Percentiles rank a stretch among this genome's conserved stretches.
phyloP scores from a whole-genome alignment of 2,113 vertebrate species.

The Coryphaenoides rupestris region DNA sequence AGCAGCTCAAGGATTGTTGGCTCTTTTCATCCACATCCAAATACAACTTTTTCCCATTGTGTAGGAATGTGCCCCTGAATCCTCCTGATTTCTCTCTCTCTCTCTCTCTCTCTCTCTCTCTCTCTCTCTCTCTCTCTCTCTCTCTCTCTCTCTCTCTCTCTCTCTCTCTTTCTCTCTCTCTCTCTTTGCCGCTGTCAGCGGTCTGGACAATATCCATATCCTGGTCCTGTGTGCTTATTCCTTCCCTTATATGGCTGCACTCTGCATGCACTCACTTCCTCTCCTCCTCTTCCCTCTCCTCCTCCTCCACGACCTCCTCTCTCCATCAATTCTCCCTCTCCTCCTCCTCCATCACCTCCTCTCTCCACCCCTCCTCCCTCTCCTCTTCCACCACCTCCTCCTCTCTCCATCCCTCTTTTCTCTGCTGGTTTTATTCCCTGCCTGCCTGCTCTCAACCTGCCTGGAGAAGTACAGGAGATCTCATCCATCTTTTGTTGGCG shows the following conservation, averaged over 20 bases:
- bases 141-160: too few relatives aligned
- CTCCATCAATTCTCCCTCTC: not conserved
- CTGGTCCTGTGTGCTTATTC: slow-evolving; percentile 28
- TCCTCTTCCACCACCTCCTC: not conserved
- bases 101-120: too few relatives aligned
- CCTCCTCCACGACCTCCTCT: not conserved
- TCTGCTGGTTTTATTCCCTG: slow-evolving; percentile 19
- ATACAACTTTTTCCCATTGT: too few relatives aligned
- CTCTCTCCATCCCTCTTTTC: not conserved
- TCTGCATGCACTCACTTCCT: slow-evolving; percentile 28
- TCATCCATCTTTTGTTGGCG: slow-evolving; percentile 67
- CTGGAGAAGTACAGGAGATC: slow-evolving; percentile 49
- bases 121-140: too few relatives aligned
- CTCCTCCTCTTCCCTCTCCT: too few relatives aligned
- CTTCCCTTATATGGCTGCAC: slow-evolving; percentile 47
- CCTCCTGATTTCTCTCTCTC: too few relatives aligned
- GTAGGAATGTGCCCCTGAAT: too few relatives aligned
- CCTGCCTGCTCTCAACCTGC: slow-evolving; percentile 49
- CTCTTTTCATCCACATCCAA: too few relatives aligned
- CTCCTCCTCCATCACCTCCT: too few relatives aligned
- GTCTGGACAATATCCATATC: slow-evolving; percentile 30
- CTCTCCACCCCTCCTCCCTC: not conserved
- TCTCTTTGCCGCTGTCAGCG: too few relatives aligned
- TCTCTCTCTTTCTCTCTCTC: too few relatives aligned
- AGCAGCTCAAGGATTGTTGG: too few relatives aligned